These are phyloP conservation scores for Leiothrix lutea DNA, from an alignment of 2,113 vertebrate genomes.

Conservation along the genomic window DNA sequence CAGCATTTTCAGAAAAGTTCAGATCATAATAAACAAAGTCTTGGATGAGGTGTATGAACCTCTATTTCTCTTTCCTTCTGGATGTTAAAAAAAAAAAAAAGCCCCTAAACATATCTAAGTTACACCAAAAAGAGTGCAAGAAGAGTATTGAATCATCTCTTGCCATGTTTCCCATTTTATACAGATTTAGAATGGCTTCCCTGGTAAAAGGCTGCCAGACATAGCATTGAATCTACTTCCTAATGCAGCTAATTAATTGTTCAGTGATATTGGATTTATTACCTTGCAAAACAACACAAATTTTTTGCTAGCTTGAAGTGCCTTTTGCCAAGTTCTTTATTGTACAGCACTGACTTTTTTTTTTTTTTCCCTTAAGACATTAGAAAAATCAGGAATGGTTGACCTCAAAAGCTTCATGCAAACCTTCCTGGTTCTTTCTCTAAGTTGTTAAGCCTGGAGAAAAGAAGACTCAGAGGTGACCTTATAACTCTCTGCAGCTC, in stretches of 20 bases:
- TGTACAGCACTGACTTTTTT: background rate
- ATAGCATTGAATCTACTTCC: background rate
- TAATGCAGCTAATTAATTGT: background rate
- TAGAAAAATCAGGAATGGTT: background rate
- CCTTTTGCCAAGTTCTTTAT: background rate
- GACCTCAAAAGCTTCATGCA: background rate
- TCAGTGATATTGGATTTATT: background rate
- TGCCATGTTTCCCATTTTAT: background rate
- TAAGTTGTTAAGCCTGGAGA: background rate
- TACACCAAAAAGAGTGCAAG: background rate
- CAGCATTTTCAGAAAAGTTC: background rate
- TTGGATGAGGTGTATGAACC: background rate
- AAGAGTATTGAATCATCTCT: background rate
- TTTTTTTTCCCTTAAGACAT: too few species aligned
- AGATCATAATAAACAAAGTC: background rate
- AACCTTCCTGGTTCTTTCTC: background rate
- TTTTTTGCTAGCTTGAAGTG: background rate
- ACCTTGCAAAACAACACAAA: background rate
- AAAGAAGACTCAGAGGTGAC: background rate
- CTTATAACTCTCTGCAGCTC: background rate
- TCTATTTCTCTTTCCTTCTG: background rate
- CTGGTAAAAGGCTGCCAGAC: background rate
- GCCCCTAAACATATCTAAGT: fast-evolving
- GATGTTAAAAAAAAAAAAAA: background rate
- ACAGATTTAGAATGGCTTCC: background rate